Evolutionary conservation across 2,113 vertebrate genomes (phyloP).

Genomic region (Thomomys bottae): DNA sequence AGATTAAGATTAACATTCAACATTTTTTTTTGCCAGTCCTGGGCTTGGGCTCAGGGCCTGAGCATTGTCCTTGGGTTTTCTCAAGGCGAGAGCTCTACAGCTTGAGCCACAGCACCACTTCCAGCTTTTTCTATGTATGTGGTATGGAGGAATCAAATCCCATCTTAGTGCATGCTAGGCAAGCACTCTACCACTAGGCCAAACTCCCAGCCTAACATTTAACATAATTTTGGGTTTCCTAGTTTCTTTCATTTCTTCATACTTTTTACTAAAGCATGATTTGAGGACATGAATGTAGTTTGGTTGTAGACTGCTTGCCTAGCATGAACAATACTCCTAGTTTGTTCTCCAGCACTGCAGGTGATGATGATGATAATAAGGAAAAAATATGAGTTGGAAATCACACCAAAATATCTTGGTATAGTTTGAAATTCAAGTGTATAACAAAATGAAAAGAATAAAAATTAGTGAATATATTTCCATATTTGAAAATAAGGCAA

Average conservation of each 20-base stretch:
- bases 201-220: conserved; percentile 59
- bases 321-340: neutral
- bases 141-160: too few species aligned
- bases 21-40: too few species aligned
- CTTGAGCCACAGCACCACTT: too few species aligned
- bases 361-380: too few species aligned
- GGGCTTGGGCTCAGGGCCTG: too few species aligned
- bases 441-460: neutral
- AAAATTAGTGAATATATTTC: conserved; percentile 42
- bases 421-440: neutral
- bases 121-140: too few species aligned
- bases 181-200: too few species aligned
- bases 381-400: conserved; percentile 22
- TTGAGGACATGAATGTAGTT: neutral
- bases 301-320: neutral
- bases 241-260: conserved; percentile 47
- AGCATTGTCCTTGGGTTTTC: too few species aligned
- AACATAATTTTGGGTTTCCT: conserved; percentile 66
- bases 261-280: conserved; percentile 69
- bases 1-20: too few species aligned
- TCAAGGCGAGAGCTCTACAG: too few species aligned
- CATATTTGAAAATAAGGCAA: conserved; percentile 8
- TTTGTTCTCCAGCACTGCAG: too few species aligned
- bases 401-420: conserved; percentile 14
- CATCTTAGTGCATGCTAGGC: too few species aligned